Evolutionary conservation across 37 sponge, comb jelly and placozoan genomes (phyloP).

Genomic region (Chondrilla cf. caribensis): DNA sequence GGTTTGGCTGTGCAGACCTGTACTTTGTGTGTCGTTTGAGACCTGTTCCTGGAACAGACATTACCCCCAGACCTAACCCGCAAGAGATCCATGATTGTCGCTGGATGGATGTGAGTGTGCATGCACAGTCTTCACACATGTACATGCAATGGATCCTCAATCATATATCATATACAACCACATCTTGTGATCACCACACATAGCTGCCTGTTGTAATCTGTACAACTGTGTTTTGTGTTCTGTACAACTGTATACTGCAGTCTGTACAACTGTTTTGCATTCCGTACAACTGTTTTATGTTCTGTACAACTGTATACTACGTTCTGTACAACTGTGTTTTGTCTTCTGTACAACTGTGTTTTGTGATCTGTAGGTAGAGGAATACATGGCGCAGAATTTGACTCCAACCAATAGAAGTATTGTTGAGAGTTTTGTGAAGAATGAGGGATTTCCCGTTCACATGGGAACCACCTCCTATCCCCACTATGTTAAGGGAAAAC

Average conservation of each 20-base stretch:
- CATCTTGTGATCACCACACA: too few relatives aligned
- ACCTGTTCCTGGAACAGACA: conserved; percentile 46
- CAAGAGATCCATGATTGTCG: conserved; percentile 70
- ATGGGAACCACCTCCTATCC: neutral
- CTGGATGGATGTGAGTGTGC: conserved; percentile 78
- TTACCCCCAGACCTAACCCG: conserved; percentile 35
- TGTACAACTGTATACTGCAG: neutral
- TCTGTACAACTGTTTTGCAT: neutral
- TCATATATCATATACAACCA: too few relatives aligned
- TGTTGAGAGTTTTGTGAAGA: neutral
- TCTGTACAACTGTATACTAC: too few relatives aligned
- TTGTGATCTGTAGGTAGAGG: neutral
- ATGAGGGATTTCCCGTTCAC: neutral
- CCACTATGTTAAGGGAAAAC: conserved; percentile 2
- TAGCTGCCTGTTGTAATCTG: neutral
- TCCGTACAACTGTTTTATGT: neutral
- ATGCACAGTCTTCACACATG: too few relatives aligned
- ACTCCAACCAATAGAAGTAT: neutral
- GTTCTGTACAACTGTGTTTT: neutral
- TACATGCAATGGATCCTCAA: neutral
- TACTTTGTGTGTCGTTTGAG: conserved; percentile 72
- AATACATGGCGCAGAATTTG: neutral
- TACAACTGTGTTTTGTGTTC: neutral
- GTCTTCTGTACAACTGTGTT: neutral
- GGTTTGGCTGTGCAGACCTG: conserved; percentile 66